A percentile compares a stretch with the other conserved stretches of the same genome.
phyloP scores from a whole-genome alignment of 2,113 vertebrate genomes.

The Thunnus maccoyii region DNA sequence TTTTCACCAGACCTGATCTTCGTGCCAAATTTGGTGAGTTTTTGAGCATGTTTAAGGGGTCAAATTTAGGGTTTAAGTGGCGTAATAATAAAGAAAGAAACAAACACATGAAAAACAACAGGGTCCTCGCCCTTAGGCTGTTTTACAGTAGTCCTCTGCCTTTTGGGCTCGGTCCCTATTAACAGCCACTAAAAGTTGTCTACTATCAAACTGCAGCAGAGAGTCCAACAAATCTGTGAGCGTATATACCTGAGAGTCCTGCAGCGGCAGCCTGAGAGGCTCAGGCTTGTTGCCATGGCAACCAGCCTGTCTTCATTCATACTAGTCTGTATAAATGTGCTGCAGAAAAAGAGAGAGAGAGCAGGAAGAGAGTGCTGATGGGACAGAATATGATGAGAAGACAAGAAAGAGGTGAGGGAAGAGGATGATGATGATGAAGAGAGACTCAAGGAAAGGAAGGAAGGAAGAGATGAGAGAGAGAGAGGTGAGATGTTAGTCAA shows the following conservation, averaged over 20 bases:
- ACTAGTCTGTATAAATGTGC: neutral
- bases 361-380: slow-evolving; percentile 36
- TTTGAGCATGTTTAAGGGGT: no score
- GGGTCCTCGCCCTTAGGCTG: no score
- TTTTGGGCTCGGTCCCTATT: no score
- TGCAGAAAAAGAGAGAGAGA: slow-evolving; percentile 8
- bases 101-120: no score
- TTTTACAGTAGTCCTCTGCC: no score
- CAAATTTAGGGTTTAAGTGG: no score
- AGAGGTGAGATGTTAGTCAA: neutral
- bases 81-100: no score
- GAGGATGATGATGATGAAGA: neutral
- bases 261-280: neutral
- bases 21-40: no score
- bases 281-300: slow-evolving; percentile 42
- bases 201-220: no score
- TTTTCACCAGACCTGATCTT: no score
- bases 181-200: no score
- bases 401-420: neutral
- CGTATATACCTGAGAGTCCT: slow-evolving; percentile 29
- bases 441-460: neutral
- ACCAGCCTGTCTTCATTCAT: slow-evolving; percentile 32
- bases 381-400: slow-evolving; percentile 18
- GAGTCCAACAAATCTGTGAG: no score
- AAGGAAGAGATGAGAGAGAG: neutral